Evolutionary conservation across 2,113 vertebrate genomes (phyloP).

Genomic region (Microcebus ravelobensis): DNA sequence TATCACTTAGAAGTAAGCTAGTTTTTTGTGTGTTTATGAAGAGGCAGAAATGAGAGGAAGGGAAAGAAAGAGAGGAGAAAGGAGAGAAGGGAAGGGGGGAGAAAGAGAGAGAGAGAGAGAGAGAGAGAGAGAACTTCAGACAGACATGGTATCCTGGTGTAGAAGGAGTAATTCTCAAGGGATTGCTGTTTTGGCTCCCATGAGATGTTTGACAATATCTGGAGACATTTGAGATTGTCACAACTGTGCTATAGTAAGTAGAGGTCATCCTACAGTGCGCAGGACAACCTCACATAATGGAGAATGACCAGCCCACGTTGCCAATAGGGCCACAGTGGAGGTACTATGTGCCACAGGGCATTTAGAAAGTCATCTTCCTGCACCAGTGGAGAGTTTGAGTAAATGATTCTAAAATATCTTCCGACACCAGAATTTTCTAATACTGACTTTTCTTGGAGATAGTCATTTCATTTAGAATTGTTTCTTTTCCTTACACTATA

Average conservation of each 20-base stretch:
- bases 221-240: not conserved
- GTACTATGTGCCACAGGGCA: not conserved
- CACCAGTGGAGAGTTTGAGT: too few relatives aligned
- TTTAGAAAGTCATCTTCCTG: not conserved
- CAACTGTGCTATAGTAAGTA: not conserved
- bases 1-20: not conserved
- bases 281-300: not conserved
- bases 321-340: not conserved
- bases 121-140: not conserved
- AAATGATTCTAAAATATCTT: not conserved
- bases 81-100: too few relatives aligned
- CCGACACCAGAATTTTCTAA: not conserved
- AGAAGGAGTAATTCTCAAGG: not conserved
- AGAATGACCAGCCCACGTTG: too few relatives aligned
- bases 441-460: not conserved
- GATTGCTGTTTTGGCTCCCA: not conserved
- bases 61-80: not conserved
- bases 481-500: not conserved
- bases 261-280: not conserved
- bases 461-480: not conserved
- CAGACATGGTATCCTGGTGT: not conserved
- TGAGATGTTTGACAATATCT: not conserved
- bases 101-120: not conserved
- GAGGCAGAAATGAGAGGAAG: not conserved
- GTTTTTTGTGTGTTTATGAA: not conserved